Conservation (phyloP, 2,888 invertebrate species). For the Drosophila monieri region DNA sequence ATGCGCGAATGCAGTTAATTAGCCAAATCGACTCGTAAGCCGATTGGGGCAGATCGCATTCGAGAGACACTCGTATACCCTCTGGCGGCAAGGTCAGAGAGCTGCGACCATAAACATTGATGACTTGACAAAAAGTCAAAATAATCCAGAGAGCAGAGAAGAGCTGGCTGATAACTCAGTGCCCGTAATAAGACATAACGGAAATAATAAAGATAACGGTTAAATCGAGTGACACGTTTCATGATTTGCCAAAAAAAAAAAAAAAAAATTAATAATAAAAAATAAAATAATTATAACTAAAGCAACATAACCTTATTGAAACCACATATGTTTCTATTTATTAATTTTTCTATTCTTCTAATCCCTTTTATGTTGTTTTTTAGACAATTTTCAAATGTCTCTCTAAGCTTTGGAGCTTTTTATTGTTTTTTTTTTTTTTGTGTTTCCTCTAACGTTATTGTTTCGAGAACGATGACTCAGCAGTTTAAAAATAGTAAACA, state of each 20-base stretch:
- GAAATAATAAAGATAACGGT: slow-evolving; percentile 63
- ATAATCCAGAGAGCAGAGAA: not conserved
- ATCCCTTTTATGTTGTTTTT: slow-evolving; percentile 1
- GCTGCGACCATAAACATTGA: slow-evolving; percentile 71
- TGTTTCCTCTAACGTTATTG: slow-evolving; percentile 65
- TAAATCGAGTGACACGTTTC: slow-evolving; percentile 53
- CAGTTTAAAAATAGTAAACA: slow-evolving; percentile 84
- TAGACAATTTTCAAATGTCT: slow-evolving; percentile 13
- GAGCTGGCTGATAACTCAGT: slow-evolving; percentile 23
- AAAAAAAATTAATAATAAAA: not conserved
- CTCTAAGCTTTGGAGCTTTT: slow-evolving; percentile 33
- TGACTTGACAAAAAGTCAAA: slow-evolving; percentile 71
- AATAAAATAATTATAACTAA: not conserved
- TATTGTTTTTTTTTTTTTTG: slow-evolving; percentile 27
- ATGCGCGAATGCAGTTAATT: slow-evolving; percentile 34
- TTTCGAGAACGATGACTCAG: slow-evolving; percentile 82
- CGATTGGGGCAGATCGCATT: slow-evolving; percentile 20
- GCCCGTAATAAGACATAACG: slow-evolving; percentile 45
- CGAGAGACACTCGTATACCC: slow-evolving; percentile 3
- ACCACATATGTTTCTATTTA: slow-evolving; percentile 21
- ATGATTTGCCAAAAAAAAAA: slow-evolving; percentile 17
- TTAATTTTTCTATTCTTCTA: not conserved
- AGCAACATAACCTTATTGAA: slow-evolving; percentile 54
- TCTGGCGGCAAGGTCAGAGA: slow-evolving; percentile 65
- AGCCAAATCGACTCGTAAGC: slow-evolving; percentile 42